Percentiles rank a stretch among this genome's conserved stretches.
Conservation (phyloP, 2,797 vertebrate genomes). For the Sebastes hubbsi region DNA sequence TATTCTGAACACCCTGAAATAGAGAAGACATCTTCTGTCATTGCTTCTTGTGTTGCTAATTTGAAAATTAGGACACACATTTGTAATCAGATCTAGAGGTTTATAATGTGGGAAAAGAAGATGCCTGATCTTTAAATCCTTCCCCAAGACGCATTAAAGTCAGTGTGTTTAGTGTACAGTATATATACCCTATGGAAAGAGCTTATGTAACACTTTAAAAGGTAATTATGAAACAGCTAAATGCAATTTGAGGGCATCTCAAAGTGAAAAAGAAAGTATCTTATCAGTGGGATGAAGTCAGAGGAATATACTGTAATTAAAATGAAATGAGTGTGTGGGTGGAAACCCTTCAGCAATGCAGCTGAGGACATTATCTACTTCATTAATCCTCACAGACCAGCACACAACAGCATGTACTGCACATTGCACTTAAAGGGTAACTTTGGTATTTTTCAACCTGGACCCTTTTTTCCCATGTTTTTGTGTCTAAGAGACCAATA, state of each 20-base stretch:
- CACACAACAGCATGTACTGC: conserved; percentile 16
- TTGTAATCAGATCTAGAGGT: conserved; percentile 47
- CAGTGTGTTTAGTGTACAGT: conserved; percentile 9
- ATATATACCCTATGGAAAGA: conserved; percentile 31
- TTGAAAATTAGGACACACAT: conserved; percentile 20
- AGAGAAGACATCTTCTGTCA: neutral
- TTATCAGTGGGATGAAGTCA: conserved; percentile 60
- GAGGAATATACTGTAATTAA: conserved; percentile 52
- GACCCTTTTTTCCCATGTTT: neutral
- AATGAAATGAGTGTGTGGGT: conserved; percentile 56
- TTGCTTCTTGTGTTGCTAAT: neutral
- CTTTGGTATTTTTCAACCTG: neutral
- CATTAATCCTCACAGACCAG: conserved; percentile 59
- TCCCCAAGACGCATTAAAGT: conserved; percentile 19
- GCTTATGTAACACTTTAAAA: conserved; percentile 42
- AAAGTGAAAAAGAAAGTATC: conserved; percentile 57
- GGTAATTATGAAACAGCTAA: conserved; percentile 50
- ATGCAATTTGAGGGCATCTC: conserved; percentile 57
- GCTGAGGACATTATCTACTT: conserved; percentile 46
- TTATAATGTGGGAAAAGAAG: conserved; percentile 7
- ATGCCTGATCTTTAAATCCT: conserved; percentile 20
- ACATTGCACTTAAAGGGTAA: conserved; percentile 6
- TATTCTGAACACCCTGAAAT: conserved; percentile 31
- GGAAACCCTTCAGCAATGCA: conserved; percentile 56
- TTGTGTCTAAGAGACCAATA: neutral